Evolutionary conservation across 2,888 invertebrate genomes (phyloP).

Genomic region (Andrena dorsata): DNA sequence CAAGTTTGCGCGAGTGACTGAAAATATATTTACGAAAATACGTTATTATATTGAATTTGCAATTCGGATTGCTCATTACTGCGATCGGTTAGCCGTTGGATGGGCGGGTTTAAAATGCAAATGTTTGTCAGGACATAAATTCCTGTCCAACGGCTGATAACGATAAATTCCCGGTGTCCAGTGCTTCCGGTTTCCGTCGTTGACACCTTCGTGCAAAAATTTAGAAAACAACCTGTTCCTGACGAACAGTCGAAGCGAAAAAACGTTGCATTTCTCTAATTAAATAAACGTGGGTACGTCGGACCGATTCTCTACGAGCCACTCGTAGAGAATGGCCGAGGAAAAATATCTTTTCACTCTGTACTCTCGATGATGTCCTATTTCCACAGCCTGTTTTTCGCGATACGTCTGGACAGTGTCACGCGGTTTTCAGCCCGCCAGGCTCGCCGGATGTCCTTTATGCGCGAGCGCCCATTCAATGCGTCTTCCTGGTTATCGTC

Average conservation of each 20-base stretch:
- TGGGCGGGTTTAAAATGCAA: constrained; percentile 53
- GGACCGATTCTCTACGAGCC: neutral
- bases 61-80: constrained; percentile 46
- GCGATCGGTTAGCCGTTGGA: neutral
- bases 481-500: constrained; percentile 10
- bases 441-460: constrained; percentile 30
- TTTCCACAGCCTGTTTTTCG: constrained; percentile 49
- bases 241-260: neutral
- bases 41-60: constrained; percentile 52
- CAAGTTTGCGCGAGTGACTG: constrained; percentile 33
- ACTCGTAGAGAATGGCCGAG: neutral
- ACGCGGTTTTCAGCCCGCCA: constrained; percentile 20
- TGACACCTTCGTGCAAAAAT: constrained; percentile 13
- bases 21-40: constrained; percentile 49
- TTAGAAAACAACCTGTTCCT: neutral
- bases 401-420: constrained; percentile 52
- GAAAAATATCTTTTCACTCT: constrained; percentile 4
- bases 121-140: constrained; percentile 38
- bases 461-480: constrained; percentile 38
- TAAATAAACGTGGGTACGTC: constrained; percentile 25
- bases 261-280: neutral
- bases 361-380: constrained; percentile 42
- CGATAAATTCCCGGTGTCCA: constrained; percentile 39
- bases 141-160: constrained; percentile 42
- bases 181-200: constrained; percentile 4